These are phyloP conservation scores for Centrocercus urophasianus DNA, from an alignment of 2,113 vertebrate genomes.

Conservation along the genomic window DNA sequence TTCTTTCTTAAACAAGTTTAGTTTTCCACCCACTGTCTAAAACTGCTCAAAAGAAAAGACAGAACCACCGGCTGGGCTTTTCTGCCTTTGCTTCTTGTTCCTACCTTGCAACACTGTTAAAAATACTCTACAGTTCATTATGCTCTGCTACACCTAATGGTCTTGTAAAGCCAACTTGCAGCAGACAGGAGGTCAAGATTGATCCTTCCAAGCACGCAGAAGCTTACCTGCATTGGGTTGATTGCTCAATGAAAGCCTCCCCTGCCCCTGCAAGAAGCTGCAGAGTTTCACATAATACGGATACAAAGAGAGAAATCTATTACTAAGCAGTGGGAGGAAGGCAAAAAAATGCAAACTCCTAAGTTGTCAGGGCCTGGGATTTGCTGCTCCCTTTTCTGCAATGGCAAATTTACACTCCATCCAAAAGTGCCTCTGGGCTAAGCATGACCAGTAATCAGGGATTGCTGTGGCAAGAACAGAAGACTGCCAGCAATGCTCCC, in stretches of 20 bases:
- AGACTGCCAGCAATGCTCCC: neutral
- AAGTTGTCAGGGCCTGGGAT: neutral
- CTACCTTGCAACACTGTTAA: neutral
- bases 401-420: neutral
- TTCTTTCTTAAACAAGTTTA: neutral
- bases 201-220: neutral
- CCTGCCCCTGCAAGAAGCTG: neutral
- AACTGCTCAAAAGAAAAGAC: fast-evolving
- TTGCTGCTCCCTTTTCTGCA: neutral
- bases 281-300: neutral
- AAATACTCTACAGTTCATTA: neutral
- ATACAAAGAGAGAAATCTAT: neutral
- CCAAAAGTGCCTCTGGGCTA: neutral
- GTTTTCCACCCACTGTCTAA: neutral
- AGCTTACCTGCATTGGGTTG: neutral
- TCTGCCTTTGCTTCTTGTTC: neutral
- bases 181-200: neutral
- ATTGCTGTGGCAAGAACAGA: neutral
- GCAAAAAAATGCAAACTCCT: neutral
- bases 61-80: fast-evolving
- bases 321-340: neutral
- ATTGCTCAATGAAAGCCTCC: neutral
- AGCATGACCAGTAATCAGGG: neutral
- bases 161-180: neutral
- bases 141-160: neutral